phyloP scores from a whole-genome alignment of 2,888 invertebrate species.

The Cryptocheilus praepositus region DNA sequence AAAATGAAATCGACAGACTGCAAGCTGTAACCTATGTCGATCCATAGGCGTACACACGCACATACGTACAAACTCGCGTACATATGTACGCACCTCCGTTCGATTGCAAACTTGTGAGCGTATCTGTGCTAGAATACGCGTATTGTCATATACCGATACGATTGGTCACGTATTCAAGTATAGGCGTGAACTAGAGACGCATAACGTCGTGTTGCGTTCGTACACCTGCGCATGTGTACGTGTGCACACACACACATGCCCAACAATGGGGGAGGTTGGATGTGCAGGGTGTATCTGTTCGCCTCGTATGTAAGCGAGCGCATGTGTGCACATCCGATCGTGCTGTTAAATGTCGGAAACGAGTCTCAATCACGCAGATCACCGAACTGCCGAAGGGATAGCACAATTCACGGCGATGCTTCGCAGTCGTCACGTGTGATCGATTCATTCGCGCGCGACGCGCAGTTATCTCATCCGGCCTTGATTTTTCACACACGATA shows the following conservation, averaged over 20 bases:
- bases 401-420: conserved; percentile 17
- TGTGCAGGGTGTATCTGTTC: too few species aligned
- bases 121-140: too few species aligned
- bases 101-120: too few species aligned
- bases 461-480: conserved; percentile 15
- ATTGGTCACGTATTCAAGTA: too few species aligned
- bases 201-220: conserved; percentile 14
- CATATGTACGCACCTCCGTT: neutral
- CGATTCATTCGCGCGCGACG: conserved; percentile 25
- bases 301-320: neutral
- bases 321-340: conserved; percentile 15
- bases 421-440: conserved; percentile 14
- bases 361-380: conserved; percentile 28
- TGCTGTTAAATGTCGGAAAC: conserved; percentile 25
- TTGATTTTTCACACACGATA: neutral
- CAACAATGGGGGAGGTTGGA: too few species aligned
- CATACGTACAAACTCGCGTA: neutral
- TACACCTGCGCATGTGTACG: neutral
- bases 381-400: conserved; percentile 11
- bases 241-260: too few species aligned
- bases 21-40: conserved; percentile 5
- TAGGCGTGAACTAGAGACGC: neutral
- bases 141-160: too few species aligned
- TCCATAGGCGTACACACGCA: conserved; percentile 11
- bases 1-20: conserved; percentile 32